A percentile compares a stretch with the other conserved stretches of the same genome.
phyloP scores from a whole-genome alignment of 2,113 vertebrate species.

The Lethenteron reissneri region DNA sequence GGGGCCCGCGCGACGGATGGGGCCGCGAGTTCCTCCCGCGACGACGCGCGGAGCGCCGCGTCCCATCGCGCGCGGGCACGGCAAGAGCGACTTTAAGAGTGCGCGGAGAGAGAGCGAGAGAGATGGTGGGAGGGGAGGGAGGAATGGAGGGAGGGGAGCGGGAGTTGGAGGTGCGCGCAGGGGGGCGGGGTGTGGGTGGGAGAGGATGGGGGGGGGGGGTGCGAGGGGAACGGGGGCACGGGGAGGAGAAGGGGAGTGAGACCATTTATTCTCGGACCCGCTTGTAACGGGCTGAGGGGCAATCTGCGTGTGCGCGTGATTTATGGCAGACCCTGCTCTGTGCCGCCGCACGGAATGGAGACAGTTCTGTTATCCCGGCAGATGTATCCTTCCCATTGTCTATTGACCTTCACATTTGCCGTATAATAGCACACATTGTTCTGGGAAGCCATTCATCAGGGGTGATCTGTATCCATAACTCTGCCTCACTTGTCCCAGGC shows the following conservation, averaged over 20 bases:
- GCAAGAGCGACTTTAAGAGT: no score
- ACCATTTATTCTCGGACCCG: slow-evolving; percentile 1
- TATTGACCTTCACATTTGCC: slow-evolving; percentile 6
- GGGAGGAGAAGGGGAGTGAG: slow-evolving; percentile 1
- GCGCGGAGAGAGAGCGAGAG: not conserved
- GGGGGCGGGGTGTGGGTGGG: not conserved
- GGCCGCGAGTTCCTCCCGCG: no score
- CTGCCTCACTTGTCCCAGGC: slow-evolving; percentile 6
- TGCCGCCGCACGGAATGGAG: not conserved
- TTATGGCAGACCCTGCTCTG: slow-evolving; percentile 1
- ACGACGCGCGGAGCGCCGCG: no score
- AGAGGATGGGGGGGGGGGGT: not conserved
- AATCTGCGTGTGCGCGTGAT: slow-evolving; percentile 4
- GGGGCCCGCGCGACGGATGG: no score
- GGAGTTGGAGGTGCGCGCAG: no score
- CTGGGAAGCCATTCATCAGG: slow-evolving; percentile 6
- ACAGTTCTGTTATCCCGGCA: slow-evolving; percentile 5
- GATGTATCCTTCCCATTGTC: slow-evolving; percentile 6
- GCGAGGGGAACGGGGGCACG: not conserved
- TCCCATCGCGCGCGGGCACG: no score
- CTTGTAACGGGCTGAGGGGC: not conserved
- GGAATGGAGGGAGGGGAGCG: not conserved
- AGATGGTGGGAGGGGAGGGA: not conserved
- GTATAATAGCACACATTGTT: slow-evolving; percentile 5
- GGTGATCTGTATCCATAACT: slow-evolving; percentile 4